Evolutionary conservation across 2,888 invertebrate genomes (phyloP).

Genomic region (Scotopteryx bipunctaria): DNA sequence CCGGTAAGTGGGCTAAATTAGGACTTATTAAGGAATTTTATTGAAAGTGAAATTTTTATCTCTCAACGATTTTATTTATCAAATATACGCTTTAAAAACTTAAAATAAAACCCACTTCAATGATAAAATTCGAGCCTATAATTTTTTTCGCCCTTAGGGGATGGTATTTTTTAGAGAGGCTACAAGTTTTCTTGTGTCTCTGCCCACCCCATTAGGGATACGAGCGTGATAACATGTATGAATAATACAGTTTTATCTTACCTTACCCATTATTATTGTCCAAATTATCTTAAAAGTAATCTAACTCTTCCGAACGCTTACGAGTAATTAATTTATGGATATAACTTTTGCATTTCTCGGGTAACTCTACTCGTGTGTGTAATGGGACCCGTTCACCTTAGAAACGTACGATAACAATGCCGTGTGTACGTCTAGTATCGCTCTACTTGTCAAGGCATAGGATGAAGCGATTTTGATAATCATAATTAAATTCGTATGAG

Average conservation of each 20-base stretch:
- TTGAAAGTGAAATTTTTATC: conserved; percentile 5
- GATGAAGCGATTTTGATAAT: conserved; percentile 32
- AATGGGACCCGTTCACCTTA: conserved; percentile 28
- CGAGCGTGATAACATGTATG: no score
- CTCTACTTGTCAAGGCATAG: conserved; percentile 30
- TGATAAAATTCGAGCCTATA: no score
- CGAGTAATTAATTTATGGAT: neutral
- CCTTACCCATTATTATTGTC: no score
- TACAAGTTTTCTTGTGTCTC: no score
- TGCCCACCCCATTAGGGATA: no score
- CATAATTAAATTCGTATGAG: no score
- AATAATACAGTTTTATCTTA: no score
- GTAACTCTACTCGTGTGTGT: conserved; percentile 13
- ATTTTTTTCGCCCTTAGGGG: no score
- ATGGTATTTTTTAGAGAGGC: no score
- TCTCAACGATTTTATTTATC: no score
- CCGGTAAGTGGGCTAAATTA: conserved; percentile 26
- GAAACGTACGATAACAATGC: conserved; percentile 44
- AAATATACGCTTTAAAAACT: no score
- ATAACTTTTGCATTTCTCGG: conserved; percentile 3
- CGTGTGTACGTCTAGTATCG: conserved; percentile 29
- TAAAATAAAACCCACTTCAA: no score
- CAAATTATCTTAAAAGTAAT: neutral
- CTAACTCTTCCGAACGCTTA: neutral
- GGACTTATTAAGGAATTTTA: conserved; percentile 7